Evolutionary conservation across 2,797 vertebrate species (phyloP), one percentile per base, ranked within the genome.

Genomic region (Danio tinwini): DNA sequence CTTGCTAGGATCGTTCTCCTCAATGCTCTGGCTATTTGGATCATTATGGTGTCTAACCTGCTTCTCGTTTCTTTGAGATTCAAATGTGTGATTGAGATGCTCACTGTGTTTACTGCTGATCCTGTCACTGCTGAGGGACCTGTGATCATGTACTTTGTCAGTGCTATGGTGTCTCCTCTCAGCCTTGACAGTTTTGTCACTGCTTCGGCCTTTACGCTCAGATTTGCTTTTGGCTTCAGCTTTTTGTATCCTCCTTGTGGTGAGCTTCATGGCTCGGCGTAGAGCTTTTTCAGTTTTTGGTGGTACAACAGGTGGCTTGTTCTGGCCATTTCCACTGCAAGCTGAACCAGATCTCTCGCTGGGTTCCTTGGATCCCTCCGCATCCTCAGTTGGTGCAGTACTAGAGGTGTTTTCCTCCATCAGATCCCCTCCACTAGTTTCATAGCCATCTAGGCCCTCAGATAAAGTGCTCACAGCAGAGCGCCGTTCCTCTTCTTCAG

Each of bases 261-360:
- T 93, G 78, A 99, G 90, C 84, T 96, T 98, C 84, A 98, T 96
- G 0, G 97, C 98, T 65, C 95, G 93, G 4, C 96, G 92, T 76
- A 99, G 91, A 11, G 97, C 96, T 86, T 96, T 98, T 86, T 99
- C 97, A 0, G 96, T 96, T 92, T 99, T 99, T 0, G 97, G 97
- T 12, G 97, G 94, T 37, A 99, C 96, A 0, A 92, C 92, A 0
- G 98, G 98, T 5, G 97, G 97, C 75, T 96, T 98, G 74, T 91
- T 88, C 0, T 91, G 85, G 0, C 92, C 80, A 84, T 82, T 90
- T 6, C 87, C 89, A 16, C 91, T 94, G 83, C 87, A 93, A 61
- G 83, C 88, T 1, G 93, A 95, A 5, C 86, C 91, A 0, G 93
- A 91, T 69, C 85, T 81, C 68, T 94, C 91, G 5, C 90, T 93